Base-by-base conservation (phyloP, 2,888 invertebrate species). In the Thalpophila matura region DNA sequence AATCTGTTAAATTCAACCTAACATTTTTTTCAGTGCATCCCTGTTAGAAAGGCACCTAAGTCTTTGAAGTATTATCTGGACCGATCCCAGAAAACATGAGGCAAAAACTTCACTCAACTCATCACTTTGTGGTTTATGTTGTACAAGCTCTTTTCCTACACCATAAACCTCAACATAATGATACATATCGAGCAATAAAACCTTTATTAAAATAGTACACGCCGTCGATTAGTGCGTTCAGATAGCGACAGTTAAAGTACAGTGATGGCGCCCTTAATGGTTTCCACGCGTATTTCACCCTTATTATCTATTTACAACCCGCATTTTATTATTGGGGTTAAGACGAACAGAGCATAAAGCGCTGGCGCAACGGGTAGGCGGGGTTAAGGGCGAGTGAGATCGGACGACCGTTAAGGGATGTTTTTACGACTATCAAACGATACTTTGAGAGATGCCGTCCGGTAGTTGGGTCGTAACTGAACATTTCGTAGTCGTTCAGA, bases 301-400 rank as follows among this genome's bases (percentile, higher is more conserved):
- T 91, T 94, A 95, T 95, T 94, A 95, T 94, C 92, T 94, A 94
- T 95, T 95, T 94, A 95, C 94, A 89, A 89, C 93, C 92, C 89
- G 87, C 94, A 94, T 95, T 94, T 95, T 94, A 94, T 95, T 94
- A 95, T 95, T 93, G 94, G 93, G 94, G 94, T 94, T 95, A 95
- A 93, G 92, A 92, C 66, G 84, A 85, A 85, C 85, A 86, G 84
- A 84, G 83, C 79, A 89, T 91, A 90, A 91, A 89, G 87, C 82
- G 86, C 86, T 83, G 76, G 83, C 86, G 85, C 84, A 86, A 78
- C 70, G 84, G 80, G 75, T 85, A 79, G 93, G 93, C 89, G 91
- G 87, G 85, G 88, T 85, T 81, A 81, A 85, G 81, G 83, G 86
- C 77, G 82, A 81, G 81, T 81, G 85, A 90, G 91, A 92, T 91